Base-by-base conservation (phyloP, 2,888 invertebrate species). In the Pterostichus madidus region DNA sequence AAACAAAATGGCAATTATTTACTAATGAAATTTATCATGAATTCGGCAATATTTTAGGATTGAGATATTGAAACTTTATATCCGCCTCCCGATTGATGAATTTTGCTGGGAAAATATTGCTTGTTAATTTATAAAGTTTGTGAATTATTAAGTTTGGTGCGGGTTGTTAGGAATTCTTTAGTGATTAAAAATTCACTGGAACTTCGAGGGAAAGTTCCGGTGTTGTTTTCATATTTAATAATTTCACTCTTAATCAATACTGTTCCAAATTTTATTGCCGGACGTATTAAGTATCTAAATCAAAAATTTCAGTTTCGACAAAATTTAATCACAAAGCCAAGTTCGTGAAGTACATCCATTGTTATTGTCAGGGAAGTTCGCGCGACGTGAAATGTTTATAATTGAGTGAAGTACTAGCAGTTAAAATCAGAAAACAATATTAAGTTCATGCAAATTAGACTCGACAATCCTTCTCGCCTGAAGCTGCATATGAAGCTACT, bases 121-220 rank as follows among this genome's bases (percentile, higher is more conserved):
- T 75, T 75, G 52, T 75, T 75, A 75, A 75, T 75, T 75, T 52
- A 75, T 75, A 31, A 75, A 75, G 75, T 75, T 75, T 75, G 49
- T 52, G 13, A 32, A 75, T 52, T 52, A 75, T 75, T 75, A 75
- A 75, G 52, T 75, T 75, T 75, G 31, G 52, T 75, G 75, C 32
- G 35, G 75, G 75, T 31, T 75, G 73, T 75, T 75, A 75, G 52
- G 17, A 75, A 49, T 75, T 75, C 75, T 75, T 75, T 52, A 24
- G 32, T n/a, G 75, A 75, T 75, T 52, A 75, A 75, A 75, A 75
- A 75, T 75, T 52, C 75, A 31, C 31, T 32, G 75, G 32, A 49
- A 75, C 11, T 75, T 75, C 6, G 15, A 24, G 68, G 39, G 31
- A 52, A 75, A 75, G 75, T 75, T 75, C 8, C 0, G 24, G n/a